A percentile compares a stretch with the other conserved stretches of the same genome.
phyloP scores from a whole-genome alignment of 2,888 invertebrate species.

The Rambutsinella grinnellia region DNA sequence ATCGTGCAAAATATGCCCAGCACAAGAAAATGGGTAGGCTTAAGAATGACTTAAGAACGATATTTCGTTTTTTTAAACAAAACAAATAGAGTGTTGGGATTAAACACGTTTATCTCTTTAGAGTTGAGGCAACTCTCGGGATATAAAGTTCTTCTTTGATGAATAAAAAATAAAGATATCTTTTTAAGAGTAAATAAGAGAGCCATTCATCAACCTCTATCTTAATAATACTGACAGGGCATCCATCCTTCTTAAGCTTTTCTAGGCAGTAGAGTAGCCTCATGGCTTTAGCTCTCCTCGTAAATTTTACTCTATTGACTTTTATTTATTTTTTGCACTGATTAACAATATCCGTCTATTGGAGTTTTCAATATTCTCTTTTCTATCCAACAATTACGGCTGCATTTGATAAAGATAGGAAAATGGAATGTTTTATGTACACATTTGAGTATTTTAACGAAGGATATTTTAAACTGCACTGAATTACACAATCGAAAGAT shows the following conservation, averaged over 20 bases:
- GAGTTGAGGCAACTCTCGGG: not conserved
- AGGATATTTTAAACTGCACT: too few species aligned
- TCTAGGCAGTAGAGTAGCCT: too few species aligned
- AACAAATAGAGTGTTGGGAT: not conserved
- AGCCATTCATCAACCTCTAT: conserved; percentile 34
- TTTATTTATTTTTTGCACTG: conserved; percentile 34
- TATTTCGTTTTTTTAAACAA: not conserved
- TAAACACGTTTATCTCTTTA: conserved; percentile 27
- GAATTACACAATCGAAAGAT: too few species aligned
- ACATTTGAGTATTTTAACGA: too few species aligned
- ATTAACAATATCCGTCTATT: too few species aligned
- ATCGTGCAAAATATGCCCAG: not conserved
- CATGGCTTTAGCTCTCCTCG: conserved; percentile 7
- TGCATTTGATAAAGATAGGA: too few species aligned
- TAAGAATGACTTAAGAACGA: too few species aligned
- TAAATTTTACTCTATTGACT: conserved; percentile 31
- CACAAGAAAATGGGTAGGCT: not conserved
- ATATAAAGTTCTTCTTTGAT: conserved; percentile 6
- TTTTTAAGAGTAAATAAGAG: conserved; percentile 17
- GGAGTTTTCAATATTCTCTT: too few species aligned
- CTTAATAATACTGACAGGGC: conserved; percentile 1
- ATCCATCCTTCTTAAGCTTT: not conserved
- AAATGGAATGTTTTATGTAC: too few species aligned
- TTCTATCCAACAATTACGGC: too few species aligned
- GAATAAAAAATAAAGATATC: conserved; percentile 43